Evolutionary conservation across 2,888 invertebrate species (phyloP).

Genomic region (Lypha dubia): DNA sequence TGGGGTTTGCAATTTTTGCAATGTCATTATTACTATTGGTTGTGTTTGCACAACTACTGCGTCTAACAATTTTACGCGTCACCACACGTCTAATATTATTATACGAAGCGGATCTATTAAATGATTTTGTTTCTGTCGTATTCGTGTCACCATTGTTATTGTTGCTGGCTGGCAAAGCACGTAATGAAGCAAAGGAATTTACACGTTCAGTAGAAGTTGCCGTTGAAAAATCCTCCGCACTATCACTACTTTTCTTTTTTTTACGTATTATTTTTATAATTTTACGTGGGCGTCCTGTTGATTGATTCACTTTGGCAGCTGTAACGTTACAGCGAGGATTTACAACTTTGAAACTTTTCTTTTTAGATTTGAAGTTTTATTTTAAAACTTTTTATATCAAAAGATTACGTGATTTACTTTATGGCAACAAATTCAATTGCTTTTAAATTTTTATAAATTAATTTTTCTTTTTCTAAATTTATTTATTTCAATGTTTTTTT

Average conservation of each 20-base stretch:
- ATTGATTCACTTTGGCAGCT: conserved; percentile 75
- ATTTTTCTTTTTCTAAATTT: conserved; percentile 15
- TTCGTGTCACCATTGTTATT: conserved; percentile 72
- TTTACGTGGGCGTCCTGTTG: conserved; percentile 78
- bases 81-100: conserved; percentile 66
- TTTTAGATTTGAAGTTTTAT: conserved; percentile 2
- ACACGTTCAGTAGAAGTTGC: conserved; percentile 75
- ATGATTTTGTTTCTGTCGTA: conserved; percentile 45
- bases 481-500: conserved; percentile 43
- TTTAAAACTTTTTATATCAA: neutral
- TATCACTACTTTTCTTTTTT: conserved; percentile 76
- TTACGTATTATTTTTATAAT: conserved; percentile 77
- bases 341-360: conserved; percentile 5
- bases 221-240: conserved; percentile 64
- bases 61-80: conserved; percentile 60
- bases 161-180: conserved; percentile 55
- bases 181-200: conserved; percentile 73
- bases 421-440: conserved; percentile 12
- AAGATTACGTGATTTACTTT: conserved; percentile 52
- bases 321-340: conserved; percentile 7
- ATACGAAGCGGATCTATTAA: conserved; percentile 58
- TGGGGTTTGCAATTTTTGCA: conserved; percentile 29
- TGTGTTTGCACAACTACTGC: conserved; percentile 58
- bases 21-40: conserved; percentile 25
- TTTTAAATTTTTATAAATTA: neutral